These are phyloP conservation scores for Pterobdella sp. DNA, from an alignment of 2,888 invertebrate genomes.

Conservation along the genomic window DNA sequence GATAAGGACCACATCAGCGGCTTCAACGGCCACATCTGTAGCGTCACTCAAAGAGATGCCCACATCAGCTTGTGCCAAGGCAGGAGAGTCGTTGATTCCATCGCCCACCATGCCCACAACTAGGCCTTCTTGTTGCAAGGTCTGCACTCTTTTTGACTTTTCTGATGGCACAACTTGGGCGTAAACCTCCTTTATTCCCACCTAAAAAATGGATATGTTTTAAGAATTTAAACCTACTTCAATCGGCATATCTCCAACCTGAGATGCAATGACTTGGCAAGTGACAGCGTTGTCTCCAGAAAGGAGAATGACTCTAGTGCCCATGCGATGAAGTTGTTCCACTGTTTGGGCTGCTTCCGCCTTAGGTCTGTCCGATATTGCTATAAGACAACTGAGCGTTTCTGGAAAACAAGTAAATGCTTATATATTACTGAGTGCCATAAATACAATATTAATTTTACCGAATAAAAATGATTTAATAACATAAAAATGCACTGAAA, in stretches of 20 bases:
- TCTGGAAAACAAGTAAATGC: slow-evolving; percentile 13
- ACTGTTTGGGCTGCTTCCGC: slow-evolving; percentile 89
- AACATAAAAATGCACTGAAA: neutral
- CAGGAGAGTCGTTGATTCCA: slow-evolving; percentile 96
- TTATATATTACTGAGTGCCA: neutral
- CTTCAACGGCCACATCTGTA: slow-evolving; percentile 96
- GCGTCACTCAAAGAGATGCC: slow-evolving; percentile 97
- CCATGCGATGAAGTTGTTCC: slow-evolving; percentile 82
- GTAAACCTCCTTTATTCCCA: slow-evolving; percentile 86
- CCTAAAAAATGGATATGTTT: slow-evolving; percentile 44
- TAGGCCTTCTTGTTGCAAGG: slow-evolving; percentile 63
- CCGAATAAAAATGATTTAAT: neutral
- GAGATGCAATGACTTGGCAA: slow-evolving; percentile 80
- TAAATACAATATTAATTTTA: neutral
- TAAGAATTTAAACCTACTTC: neutral
- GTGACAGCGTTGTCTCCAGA: slow-evolving; percentile 96
- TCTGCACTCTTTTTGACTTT: slow-evolving; percentile 64
- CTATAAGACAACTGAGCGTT: slow-evolving; percentile 62
- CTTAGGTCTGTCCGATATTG: slow-evolving; percentile 90
- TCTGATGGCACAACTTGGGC: slow-evolving; percentile 97
- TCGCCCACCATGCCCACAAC: slow-evolving; percentile 62
- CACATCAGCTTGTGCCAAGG: slow-evolving; percentile 91
- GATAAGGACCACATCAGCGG: slow-evolving; percentile 93
- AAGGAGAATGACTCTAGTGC: slow-evolving; percentile 81
- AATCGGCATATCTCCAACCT: slow-evolving; percentile 55